phyloP scores from a whole-genome alignment of 2,888 invertebrate species.

The Agelastica alni region DNA sequence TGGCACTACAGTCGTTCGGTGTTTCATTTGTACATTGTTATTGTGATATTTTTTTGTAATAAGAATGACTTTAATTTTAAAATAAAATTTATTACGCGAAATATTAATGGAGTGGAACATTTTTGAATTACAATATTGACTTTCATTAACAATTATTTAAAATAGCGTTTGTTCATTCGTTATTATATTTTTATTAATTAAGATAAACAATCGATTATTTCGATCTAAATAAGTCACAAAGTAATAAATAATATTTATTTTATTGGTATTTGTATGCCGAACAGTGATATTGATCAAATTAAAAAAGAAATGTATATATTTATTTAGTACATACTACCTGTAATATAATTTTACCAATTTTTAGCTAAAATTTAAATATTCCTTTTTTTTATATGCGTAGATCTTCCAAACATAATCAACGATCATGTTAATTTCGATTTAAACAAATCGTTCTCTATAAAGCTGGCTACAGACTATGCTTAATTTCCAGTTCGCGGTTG shows the following conservation, averaged over 20 bases:
- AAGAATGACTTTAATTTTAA: no score
- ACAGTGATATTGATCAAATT: conserved; percentile 13
- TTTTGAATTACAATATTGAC: no score
- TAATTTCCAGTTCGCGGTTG: no score
- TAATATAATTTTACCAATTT: conserved; percentile 16
- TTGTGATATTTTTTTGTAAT: no score
- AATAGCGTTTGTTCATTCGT: no score
- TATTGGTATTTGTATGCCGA: conserved; percentile 4
- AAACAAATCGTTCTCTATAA: not conserved
- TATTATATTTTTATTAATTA: no score
- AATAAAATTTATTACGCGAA: no score
- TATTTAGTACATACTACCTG: conserved; percentile 12
- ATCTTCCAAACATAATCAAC: conserved; percentile 14
- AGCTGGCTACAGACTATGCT: no score
- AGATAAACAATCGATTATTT: not conserved
- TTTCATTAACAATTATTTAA: no score
- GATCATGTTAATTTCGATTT: not conserved
- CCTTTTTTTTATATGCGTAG: conserved; percentile 10
- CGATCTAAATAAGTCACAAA: not conserved
- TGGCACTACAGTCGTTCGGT: no score
- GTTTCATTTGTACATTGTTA: no score
- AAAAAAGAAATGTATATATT: conserved; percentile 16
- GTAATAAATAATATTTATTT: not conserved
- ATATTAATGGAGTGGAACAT: no score
- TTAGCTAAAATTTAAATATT: conserved; percentile 11